Conservation (phyloP, 2,113 vertebrate species). For the Burhinus oedicnemus region DNA sequence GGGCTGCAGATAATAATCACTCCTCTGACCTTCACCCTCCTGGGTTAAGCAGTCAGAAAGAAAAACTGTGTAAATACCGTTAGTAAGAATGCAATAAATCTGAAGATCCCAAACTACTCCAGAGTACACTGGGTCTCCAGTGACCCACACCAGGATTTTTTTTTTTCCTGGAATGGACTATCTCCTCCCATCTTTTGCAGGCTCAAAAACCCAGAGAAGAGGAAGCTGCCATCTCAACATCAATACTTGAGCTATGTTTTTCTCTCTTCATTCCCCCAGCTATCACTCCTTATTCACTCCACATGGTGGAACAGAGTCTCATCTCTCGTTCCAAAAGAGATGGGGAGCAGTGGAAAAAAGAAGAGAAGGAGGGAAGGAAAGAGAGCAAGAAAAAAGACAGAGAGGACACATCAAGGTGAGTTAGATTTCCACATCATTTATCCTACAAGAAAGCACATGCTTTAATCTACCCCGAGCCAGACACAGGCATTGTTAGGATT, state of each 20-base stretch:
- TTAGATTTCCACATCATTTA: constrained; percentile 84
- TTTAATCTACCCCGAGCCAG: constrained; percentile 76
- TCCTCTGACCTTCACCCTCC: constrained; percentile 3
- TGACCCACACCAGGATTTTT: neutral
- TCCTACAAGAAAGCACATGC: constrained; percentile 77
- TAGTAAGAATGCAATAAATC: neutral
- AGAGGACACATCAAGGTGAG: constrained; percentile 83
- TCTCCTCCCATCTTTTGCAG: constrained; percentile 66
- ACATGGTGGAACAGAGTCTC: constrained; percentile 48
- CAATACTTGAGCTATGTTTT: constrained; percentile 45
- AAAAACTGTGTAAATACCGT: neutral
- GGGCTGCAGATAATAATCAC: neutral
- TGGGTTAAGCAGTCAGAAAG: neutral
- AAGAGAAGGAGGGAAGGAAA: constrained; percentile 6
- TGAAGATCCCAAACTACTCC: neutral
- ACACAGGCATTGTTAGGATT: constrained; percentile 42
- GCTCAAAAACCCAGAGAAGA: neutral
- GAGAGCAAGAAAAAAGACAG: constrained; percentile 2
- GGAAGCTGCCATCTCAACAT: constrained; percentile 11
- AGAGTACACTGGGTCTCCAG: neutral
- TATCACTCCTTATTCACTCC: constrained; percentile 61
- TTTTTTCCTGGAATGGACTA: neutral
- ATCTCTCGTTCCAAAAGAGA: constrained; percentile 80
- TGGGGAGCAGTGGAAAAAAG: constrained; percentile 42
- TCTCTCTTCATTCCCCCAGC: constrained; percentile 6